These are phyloP conservation scores for Neodiprion fabricii DNA, from an alignment of 1,140 invertebrate genomes.

Conservation along the genomic window DNA sequence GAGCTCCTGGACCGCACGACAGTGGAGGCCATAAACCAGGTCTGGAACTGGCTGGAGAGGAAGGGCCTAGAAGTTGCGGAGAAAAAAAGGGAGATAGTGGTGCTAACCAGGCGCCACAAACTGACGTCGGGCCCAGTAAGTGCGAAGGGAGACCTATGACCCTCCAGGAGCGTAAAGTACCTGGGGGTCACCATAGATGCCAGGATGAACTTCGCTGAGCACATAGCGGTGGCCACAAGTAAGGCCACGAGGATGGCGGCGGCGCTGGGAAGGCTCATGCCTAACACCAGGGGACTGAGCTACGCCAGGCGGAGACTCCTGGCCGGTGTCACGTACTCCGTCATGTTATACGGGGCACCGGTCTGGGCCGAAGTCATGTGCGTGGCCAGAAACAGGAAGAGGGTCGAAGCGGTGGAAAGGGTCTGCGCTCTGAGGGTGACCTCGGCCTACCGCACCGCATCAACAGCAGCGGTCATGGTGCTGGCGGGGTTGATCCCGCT, in stretches of 20 bases:
- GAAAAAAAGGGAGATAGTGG: conserved; percentile 27
- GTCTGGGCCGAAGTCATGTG: not conserved
- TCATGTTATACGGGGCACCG: not conserved
- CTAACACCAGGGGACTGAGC: not conserved
- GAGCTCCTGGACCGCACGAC: conserved; percentile 15
- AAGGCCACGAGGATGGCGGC: not conserved
- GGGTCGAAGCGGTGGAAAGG: not conserved
- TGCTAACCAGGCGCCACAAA: conserved; percentile 15
- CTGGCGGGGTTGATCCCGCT: not conserved
- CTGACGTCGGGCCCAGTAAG: not conserved
- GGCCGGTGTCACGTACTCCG: not conserved
- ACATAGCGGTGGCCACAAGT: not conserved
- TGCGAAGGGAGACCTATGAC: not conserved
- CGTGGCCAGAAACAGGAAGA: not conserved
- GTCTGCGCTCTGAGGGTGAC: not conserved
- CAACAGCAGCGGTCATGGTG: not conserved
- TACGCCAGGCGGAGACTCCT: not conserved
- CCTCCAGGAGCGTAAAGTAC: not conserved
- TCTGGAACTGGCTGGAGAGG: not conserved
- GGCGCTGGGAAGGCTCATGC: not conserved
- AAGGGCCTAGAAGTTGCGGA: conserved; percentile 18
- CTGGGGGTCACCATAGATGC: not conserved
- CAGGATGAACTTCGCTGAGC: not conserved
- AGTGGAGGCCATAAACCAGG: not conserved
- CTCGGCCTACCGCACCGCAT: not conserved